A percentile compares a stretch with the other conserved stretches of the same genome.
Conservation (phyloP, 2,888 invertebrate genomes). For the Drosophila anceps region DNA sequence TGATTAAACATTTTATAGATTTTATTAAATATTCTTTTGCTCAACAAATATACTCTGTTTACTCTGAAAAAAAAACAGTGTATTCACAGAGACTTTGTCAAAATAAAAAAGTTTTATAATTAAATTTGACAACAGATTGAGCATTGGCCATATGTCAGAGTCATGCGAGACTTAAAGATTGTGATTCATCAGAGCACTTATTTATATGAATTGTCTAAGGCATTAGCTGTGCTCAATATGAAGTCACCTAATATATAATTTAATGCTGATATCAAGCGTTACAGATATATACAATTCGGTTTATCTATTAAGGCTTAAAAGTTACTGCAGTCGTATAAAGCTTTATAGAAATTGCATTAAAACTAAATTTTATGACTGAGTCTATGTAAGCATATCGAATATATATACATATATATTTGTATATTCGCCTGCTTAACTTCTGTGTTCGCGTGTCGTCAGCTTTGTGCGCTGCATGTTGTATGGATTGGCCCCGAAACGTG, state of each 20-base stretch:
- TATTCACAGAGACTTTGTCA: not conserved
- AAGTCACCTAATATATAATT: not conserved
- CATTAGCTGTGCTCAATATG: not conserved
- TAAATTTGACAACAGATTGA: conserved; percentile 9
- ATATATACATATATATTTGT: not conserved
- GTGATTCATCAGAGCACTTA: not conserved
- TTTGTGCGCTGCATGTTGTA: not conserved
- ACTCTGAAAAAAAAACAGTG: not conserved
- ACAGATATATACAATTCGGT: not conserved
- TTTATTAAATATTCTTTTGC: not conserved
- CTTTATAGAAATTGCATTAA: not conserved
- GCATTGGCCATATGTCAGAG: not conserved
- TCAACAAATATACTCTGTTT: not conserved
- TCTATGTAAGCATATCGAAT: not conserved
- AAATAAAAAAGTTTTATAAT: conserved; percentile 18
- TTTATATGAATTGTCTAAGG: not conserved
- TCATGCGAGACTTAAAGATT: not conserved
- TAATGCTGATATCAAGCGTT: too few relatives aligned
- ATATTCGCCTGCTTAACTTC: conserved; percentile 3
- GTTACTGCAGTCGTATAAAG: not conserved
- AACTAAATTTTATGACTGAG: not conserved
- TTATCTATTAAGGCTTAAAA: not conserved
- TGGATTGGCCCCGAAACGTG: conserved; percentile 63
- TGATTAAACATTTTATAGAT: not conserved
- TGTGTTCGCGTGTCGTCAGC: conserved; percentile 40